Evolutionary conservation across 1,140 invertebrate genomes (phyloP), one percentile per base, ranked within the genome.

Genomic region (Neocloeon triangulifer): DNA sequence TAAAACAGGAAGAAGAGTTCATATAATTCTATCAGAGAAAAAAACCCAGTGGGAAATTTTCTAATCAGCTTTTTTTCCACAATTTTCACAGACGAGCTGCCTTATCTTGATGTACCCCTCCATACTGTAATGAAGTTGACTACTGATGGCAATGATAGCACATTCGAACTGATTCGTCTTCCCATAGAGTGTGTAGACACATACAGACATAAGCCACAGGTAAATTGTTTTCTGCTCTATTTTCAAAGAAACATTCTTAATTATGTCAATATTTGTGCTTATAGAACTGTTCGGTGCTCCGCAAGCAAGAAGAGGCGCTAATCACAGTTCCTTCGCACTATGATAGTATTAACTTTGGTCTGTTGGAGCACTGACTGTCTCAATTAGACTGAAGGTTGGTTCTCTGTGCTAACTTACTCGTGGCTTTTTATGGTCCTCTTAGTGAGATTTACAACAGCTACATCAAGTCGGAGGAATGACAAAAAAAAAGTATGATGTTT

Each of bases 71-170:
- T 7, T 8, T n/a, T 29, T 9, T 29, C 10, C 27, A 7, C 13
- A 10, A 29, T n/a, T n/a, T 13, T 48, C 51, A n/a, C 46, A 61
- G 74, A 79, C 33, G 80, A 91, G 46, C 53, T 92, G 13, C 82
- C 86, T 0, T 91, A 91, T 51, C 66, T 91, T 53, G 76, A 81
- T 43, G 79, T 91, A 1, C 85, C 86, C 2, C 55, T 94, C 3
- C 88, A 94, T 48, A 86, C 84, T 1, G 75, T 92, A 18, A 78
- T 92, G 32, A 78, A 81, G 42, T 52, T 88, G 19, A 76, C 70
- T 3, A 71, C 77, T 14, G 64, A 72, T 35, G 81, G 81, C 1
- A 82, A 79, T 56, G 75, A 74, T 36, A 85, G 80, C 56, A 67
- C 71, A 39, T 59, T 80, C 36, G 80, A 88, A 47, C 69, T 73